Evolutionary conservation across 2,888 invertebrate genomes (phyloP), one percentile per base, ranked within the genome.

Genomic region (Scaptomyza caliginosa): DNA sequence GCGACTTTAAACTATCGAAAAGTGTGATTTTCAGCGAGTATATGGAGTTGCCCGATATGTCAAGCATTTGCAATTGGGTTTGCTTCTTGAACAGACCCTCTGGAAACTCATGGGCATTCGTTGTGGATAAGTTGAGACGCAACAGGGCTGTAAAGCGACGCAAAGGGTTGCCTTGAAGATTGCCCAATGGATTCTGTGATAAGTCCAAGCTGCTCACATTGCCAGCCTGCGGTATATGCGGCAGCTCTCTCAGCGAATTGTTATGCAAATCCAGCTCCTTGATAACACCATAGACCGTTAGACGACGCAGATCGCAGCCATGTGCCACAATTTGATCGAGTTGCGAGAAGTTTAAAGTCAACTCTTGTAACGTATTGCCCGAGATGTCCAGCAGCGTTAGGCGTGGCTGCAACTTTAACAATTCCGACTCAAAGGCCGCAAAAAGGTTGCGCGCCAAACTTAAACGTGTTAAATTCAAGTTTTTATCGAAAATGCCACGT

Each of bases 41-140:
- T 5, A 90, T 71, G 3, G 85, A 81, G 45, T 90, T 90, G 5
- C 72, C 83, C 8, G 90, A 90, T 38, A 90, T 89, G 30, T 90
- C 90, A 34, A 90, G 76, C 59, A 88, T 54, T 43, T 88, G 88
- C 7, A 90, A 71, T 21, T 84, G 81, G 0, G 80, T 38, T 55
- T 90, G 90, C 55, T 90, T 90, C 58, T 90, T 90, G 65, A 90
- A 90, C 13, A 90, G 49, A 8, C 85, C 89, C 72, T 91, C 90
- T 30, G 77, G 75, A n/a, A 90, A 55, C 30, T 90, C 90, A 38
- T 89, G 89, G 32, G 88, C 69, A 26, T 79, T 80, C 2, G 86
- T 89, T 3, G 85, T 59, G n/a, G 91, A 91, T 4, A 90, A 63
- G 60, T 90, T 90, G 17, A 90, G 72, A 0, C 90, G 88, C 51